Conservation (phyloP, 2,113 vertebrate genomes). For the Heloderma charlesbogerti region DNA sequence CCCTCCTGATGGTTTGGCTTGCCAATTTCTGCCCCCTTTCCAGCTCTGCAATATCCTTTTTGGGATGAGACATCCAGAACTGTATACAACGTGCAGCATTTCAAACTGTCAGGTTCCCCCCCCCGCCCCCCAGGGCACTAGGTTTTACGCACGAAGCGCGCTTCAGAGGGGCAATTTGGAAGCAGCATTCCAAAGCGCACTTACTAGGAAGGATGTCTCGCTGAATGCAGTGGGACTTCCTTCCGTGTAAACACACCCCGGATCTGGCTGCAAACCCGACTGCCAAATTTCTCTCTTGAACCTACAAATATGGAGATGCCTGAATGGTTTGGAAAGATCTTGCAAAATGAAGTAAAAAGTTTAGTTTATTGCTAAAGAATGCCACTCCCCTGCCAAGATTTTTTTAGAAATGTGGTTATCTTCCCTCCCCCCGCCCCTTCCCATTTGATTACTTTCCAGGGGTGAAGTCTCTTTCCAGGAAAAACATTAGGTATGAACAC, state of each 20-base stretch:
- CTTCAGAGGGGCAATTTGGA: neutral
- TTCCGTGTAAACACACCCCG: neutral
- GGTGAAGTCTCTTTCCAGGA: neutral
- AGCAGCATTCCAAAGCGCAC: neutral
- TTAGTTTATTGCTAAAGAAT: slow-evolving; percentile 56
- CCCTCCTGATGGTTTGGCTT: neutral
- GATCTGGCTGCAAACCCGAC: neutral
- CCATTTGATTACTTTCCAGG: slow-evolving; percentile 27
- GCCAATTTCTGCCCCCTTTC: neutral
- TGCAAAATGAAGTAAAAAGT: slow-evolving; percentile 24
- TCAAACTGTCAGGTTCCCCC: too few relatives aligned
- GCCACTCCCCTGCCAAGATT: slow-evolving; percentile 39
- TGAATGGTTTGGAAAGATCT: neutral
- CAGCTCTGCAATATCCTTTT: neutral
- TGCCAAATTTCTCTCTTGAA: neutral
- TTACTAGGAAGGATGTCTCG: neutral
- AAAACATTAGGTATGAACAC: neutral
- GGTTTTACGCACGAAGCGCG: neutral
- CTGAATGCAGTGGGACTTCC: neutral
- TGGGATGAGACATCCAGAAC: too few relatives aligned
- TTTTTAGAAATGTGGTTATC: slow-evolving; percentile 27
- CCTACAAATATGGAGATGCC: neutral
- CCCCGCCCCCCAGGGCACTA: too few relatives aligned
- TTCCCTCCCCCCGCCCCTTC: neutral
- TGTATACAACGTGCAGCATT: too few relatives aligned